Evolutionary conservation across 2,797 vertebrate genomes (phyloP).

Genomic region (Syngnathus acus): DNA sequence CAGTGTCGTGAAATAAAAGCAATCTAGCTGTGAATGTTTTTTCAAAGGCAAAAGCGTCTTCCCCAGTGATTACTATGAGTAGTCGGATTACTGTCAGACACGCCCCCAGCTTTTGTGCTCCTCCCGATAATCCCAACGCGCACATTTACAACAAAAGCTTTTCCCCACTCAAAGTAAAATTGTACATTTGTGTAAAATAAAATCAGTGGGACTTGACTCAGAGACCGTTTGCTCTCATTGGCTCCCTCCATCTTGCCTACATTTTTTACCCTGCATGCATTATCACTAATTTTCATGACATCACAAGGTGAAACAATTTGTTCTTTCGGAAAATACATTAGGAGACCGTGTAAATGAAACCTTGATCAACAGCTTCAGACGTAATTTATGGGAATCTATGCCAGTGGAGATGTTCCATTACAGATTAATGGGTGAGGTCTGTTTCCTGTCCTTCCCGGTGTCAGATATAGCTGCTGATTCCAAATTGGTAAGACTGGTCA

Average conservation of each 20-base stretch:
- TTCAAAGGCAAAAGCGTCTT: constrained; percentile 30
- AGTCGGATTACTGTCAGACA: constrained; percentile 64
- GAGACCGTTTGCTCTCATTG: constrained; percentile 47
- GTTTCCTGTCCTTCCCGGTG: constrained; percentile 40
- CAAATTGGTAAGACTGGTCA: constrained; percentile 45
- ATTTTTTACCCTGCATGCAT: constrained; percentile 22
- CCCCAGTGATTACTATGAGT: constrained; percentile 50
- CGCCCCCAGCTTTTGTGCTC: constrained; percentile 31
- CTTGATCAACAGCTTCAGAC: constrained; percentile 45
- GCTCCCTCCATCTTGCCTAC: constrained; percentile 11
- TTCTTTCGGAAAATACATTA: constrained; percentile 50
- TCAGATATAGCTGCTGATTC: constrained; percentile 63
- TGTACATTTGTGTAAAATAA: constrained; percentile 3
- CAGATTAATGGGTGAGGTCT: constrained; percentile 47
- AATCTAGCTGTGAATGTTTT: constrained; percentile 7
- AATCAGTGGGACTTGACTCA: constrained; percentile 63
- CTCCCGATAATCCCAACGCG: constrained; percentile 15
- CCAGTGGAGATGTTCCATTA: constrained; percentile 46
- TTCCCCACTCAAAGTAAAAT: neutral
- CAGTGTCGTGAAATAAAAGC: constrained; percentile 9
- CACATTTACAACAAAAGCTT: constrained; percentile 32
- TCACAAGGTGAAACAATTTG: constrained; percentile 6
- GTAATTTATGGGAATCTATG: constrained; percentile 59
- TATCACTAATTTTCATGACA: constrained; percentile 17
- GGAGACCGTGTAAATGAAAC: constrained; percentile 43